These are phyloP conservation scores for Chelidonichthys spinosus DNA, from an alignment of 2,797 vertebrate species.

Conservation along the genomic window DNA sequence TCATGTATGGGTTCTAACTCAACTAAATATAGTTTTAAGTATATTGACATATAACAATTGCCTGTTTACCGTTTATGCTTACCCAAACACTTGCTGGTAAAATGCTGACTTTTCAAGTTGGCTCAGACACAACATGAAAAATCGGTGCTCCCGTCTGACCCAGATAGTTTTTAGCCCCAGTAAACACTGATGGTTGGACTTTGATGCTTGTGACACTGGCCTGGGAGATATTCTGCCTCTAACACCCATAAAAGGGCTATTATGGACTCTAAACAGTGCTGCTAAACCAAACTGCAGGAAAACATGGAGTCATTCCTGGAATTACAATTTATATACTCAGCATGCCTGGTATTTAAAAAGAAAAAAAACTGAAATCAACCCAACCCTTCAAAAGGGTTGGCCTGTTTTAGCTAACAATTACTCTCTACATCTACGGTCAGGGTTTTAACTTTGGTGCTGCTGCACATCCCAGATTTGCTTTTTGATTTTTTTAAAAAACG, in stretches of 20 bases:
- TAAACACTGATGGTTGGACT: slow-evolving; percentile 49
- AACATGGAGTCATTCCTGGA: slow-evolving; percentile 42
- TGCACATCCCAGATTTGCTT: neutral
- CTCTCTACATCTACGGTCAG: neutral
- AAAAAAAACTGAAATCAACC: slow-evolving; percentile 43
- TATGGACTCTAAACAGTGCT: slow-evolving; percentile 22
- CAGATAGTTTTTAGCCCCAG: slow-evolving; percentile 40
- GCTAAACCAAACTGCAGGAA: slow-evolving; percentile 19
- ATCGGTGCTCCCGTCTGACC: slow-evolving; percentile 34
- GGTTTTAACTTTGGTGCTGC: slow-evolving; percentile 15
- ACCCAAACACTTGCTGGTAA: neutral
- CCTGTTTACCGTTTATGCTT: neutral
- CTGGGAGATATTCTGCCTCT: slow-evolving; percentile 33
- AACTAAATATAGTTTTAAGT: slow-evolving; percentile 13
- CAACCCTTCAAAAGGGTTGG: slow-evolving; percentile 16
- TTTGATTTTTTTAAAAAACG: slow-evolving; percentile 24
- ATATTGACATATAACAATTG: neutral
- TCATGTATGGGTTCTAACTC: slow-evolving; percentile 21
- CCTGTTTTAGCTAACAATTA: slow-evolving; percentile 27
- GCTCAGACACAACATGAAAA: slow-evolving; percentile 30
- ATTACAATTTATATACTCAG: slow-evolving; percentile 35
- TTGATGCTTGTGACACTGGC: slow-evolving; percentile 28
- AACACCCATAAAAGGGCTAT: slow-evolving; percentile 34
- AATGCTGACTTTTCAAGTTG: slow-evolving; percentile 9
- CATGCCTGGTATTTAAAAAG: slow-evolving; percentile 31